Conservation (phyloP, 2,888 invertebrate species). For the Drosophila paranaensis region DNA sequence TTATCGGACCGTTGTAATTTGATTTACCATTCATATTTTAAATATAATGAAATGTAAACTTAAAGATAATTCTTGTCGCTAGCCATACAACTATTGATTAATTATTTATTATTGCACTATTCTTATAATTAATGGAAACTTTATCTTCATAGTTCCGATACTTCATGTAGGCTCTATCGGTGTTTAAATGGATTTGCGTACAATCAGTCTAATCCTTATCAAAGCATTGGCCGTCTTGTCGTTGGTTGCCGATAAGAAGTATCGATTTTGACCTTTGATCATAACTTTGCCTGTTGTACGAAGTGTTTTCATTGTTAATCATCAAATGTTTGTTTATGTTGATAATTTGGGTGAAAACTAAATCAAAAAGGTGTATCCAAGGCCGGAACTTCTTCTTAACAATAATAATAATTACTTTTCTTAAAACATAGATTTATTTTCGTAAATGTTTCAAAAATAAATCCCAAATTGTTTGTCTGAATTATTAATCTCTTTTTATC, state of each 20-base stretch:
- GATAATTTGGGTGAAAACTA: not conserved
- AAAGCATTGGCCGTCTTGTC: slow-evolving; percentile 30
- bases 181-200: slow-evolving; percentile 33
- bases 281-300: not conserved
- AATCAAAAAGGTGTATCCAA: not conserved
- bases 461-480: not conserved
- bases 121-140: not conserved
- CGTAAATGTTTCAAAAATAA: not conserved
- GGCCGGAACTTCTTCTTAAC: not conserved
- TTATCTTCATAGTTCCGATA: not conserved
- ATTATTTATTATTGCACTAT: not conserved
- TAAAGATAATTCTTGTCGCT: no score
- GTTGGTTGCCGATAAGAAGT: slow-evolving; percentile 51
- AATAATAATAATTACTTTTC: no score
- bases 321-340: slow-evolving; percentile 29
- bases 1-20: not conserved
- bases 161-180: not conserved
- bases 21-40: not conserved
- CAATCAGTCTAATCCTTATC: slow-evolving; percentile 48
- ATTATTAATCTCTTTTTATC: not conserved
- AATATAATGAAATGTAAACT: not conserved
- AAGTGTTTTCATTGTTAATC: slow-evolving; percentile 47
- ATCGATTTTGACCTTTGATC: slow-evolving; percentile 54
- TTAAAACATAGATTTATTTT: no score
- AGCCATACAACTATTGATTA: no score